These are phyloP conservation scores for Salticus scenicus DNA, from an alignment of 2,888 invertebrate species.

Conservation along the genomic window DNA sequence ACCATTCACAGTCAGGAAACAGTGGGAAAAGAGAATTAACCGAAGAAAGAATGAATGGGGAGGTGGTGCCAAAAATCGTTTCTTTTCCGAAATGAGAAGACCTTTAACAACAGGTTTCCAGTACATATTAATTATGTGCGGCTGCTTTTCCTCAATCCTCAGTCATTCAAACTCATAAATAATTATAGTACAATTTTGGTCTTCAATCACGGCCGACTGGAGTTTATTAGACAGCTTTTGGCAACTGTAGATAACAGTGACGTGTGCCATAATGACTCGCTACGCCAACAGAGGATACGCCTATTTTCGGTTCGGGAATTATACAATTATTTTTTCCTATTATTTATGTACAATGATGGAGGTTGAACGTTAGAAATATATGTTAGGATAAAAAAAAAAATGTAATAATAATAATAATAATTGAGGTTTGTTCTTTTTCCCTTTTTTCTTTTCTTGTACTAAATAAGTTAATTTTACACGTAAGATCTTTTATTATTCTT, in stretches of 20 bases:
- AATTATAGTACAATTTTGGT: conserved; percentile 64
- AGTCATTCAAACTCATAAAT: conserved; percentile 64
- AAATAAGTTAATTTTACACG: no score
- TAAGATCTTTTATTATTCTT: no score
- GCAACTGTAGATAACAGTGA: conserved; percentile 68
- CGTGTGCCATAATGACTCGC: conserved; percentile 59
- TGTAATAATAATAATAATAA: no score
- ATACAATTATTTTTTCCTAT: neutral
- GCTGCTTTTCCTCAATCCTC: conserved; percentile 55
- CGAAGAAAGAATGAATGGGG: conserved; percentile 26
- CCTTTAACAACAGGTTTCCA: conserved; percentile 67
- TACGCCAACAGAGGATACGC: conserved; percentile 43
- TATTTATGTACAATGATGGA: neutral
- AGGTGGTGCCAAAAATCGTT: conserved; percentile 47
- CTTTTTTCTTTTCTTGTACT: no score
- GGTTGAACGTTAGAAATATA: no score
- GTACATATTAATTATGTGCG: conserved; percentile 67
- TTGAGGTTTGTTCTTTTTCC: no score
- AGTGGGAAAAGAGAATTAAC: conserved; percentile 45
- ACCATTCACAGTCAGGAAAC: conserved; percentile 56
- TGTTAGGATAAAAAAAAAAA: no score
- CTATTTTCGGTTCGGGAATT: conserved; percentile 21
- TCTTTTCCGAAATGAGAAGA: conserved; percentile 65
- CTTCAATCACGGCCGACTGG: conserved; percentile 64
- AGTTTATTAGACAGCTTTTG: conserved; percentile 64